Evolutionary conservation across 2,888 invertebrate species (phyloP).

Genomic region (Eilema griseolum): DNA sequence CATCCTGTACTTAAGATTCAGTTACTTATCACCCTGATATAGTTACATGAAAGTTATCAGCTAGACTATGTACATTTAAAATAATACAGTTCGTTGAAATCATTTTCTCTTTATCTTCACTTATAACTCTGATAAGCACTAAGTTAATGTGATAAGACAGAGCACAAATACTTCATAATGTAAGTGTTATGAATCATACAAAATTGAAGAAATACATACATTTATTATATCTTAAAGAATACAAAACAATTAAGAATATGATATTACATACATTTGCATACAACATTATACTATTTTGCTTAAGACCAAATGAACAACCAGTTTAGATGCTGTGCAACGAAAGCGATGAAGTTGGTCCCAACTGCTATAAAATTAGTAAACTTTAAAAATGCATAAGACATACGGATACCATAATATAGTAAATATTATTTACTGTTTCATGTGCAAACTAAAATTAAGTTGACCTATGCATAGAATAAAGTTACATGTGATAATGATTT

Average conservation of each 20-base stretch:
- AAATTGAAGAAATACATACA: slow-evolving; percentile 53
- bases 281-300: slow-evolving; percentile 50
- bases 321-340: slow-evolving; percentile 39
- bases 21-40: background rate
- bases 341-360: slow-evolving; percentile 54
- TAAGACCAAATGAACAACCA: slow-evolving; percentile 42
- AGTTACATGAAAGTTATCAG: slow-evolving; percentile 4
- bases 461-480: too few species aligned
- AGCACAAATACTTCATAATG: slow-evolving; percentile 15
- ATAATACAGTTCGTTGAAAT: slow-evolving; percentile 21
- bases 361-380: slow-evolving; percentile 39
- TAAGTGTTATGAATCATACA: slow-evolving; percentile 39
- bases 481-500: too few species aligned
- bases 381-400: slow-evolving; percentile 50
- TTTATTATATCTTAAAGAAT: slow-evolving; percentile 58
- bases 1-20: background rate
- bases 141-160: slow-evolving; percentile 46
- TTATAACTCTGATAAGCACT: slow-evolving; percentile 42
- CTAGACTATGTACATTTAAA: background rate
- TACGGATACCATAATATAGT: slow-evolving; percentile 30
- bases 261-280: slow-evolving; percentile 59
- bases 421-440: slow-evolving; percentile 32
- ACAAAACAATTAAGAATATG: slow-evolving; percentile 68
- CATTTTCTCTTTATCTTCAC: slow-evolving; percentile 38
- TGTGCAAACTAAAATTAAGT: slow-evolving; percentile 44